phyloP scores from a whole-genome alignment of 1,140 invertebrate genomes.

The Sinella curviseta region DNA sequence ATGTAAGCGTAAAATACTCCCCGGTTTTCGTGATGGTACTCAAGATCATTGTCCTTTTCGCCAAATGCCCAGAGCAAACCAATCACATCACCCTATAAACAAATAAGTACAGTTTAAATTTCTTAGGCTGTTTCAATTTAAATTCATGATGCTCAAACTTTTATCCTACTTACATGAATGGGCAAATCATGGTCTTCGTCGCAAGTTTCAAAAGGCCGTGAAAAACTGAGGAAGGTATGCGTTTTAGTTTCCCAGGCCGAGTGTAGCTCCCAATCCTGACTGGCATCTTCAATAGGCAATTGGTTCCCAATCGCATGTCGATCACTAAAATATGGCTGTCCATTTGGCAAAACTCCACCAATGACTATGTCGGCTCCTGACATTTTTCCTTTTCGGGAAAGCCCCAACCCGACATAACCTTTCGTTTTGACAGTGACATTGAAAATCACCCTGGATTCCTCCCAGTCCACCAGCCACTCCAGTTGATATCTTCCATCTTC shows the following conservation, averaged over 20 bases:
- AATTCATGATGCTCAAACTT: not conserved
- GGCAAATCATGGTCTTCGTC: conserved; percentile 54
- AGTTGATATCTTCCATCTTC: not conserved
- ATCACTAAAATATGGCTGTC: conserved; percentile 55
- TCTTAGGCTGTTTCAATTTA: not conserved
- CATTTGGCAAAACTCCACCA: conserved; percentile 7
- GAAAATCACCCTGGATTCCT: not conserved
- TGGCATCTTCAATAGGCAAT: conserved; percentile 67
- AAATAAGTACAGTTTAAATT: not conserved
- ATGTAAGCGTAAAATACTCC: conserved; percentile 16
- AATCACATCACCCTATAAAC: not conserved
- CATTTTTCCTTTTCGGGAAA: conserved; percentile 1
- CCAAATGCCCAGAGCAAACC: not conserved
- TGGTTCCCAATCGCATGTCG: conserved; percentile 63
- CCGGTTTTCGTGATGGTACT: conserved; percentile 22
- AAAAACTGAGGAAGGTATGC: conserved; percentile 70
- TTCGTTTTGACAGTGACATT: not conserved
- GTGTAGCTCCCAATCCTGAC: conserved; percentile 68
- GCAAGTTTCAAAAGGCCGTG: conserved; percentile 68
- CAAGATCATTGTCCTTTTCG: conserved; percentile 16
- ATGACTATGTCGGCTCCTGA: not conserved
- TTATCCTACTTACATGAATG: not conserved
- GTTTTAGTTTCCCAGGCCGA: conserved; percentile 70
- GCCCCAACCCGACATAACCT: not conserved
- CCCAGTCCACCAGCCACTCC: not conserved